A percentile compares a stretch with the other conserved stretches of the same genome.
Conservation (phyloP, 2,888 invertebrate genomes). For the Agrenia bidenticulata region DNA sequence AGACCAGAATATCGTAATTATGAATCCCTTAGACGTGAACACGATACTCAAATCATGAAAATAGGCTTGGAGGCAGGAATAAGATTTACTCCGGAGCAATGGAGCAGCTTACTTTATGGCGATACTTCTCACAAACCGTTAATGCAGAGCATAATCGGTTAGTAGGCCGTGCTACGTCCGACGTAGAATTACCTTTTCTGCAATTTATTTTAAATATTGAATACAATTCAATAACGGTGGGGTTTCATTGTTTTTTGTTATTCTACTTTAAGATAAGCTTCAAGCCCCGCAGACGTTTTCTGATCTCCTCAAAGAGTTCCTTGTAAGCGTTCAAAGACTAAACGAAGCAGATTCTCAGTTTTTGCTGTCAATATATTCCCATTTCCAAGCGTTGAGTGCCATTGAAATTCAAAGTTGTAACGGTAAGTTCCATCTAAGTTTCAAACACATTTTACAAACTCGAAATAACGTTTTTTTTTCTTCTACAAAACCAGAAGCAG, state of each 20-base stretch:
- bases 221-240: background rate
- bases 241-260: constrained; percentile 3
- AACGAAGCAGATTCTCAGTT: constrained; percentile 40
- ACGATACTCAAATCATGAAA: constrained; percentile 97
- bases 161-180: too few species aligned
- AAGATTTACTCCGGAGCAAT: constrained; percentile 95
- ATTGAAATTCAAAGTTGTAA: constrained; percentile 30
- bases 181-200: too few species aligned
- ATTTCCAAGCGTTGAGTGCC: constrained; percentile 42
- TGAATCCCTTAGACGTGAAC: constrained; percentile 83
- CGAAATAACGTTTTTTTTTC: too few species aligned
- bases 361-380: constrained; percentile 39
- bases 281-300: constrained; percentile 46
- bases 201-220: background rate
- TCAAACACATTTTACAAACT: too few species aligned
- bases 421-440: constrained; percentile 15
- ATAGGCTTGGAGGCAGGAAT: constrained; percentile 97
- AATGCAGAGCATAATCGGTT: constrained; percentile 89
- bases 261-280: constrained; percentile 51
- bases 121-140: constrained; percentile 94
- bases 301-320: constrained; percentile 46
- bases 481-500: constrained; percentile 4
- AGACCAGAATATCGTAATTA: constrained; percentile 96
- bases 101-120: constrained; percentile 94
- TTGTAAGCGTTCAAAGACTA: constrained; percentile 45